phyloP scores from a whole-genome alignment of 2,113 vertebrate species.

The Charadrius vociferus region DNA sequence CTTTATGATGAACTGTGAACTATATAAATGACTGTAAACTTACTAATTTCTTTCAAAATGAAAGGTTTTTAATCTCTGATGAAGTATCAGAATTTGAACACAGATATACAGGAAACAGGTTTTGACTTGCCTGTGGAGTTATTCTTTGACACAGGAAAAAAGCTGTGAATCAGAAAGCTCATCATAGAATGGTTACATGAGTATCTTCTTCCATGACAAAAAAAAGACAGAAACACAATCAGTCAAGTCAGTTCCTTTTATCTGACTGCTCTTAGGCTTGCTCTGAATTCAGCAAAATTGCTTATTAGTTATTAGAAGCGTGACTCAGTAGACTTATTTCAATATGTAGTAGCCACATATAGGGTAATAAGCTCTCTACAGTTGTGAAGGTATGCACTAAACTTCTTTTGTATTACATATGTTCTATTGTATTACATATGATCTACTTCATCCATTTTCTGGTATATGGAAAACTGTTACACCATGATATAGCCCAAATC shows the following conservation, averaged over 20 bases:
- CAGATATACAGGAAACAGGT: neutral
- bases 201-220: neutral
- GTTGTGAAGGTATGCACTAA: neutral
- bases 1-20: neutral
- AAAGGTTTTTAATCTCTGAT: neutral
- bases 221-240: neutral
- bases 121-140: neutral
- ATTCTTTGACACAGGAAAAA: neutral
- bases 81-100: neutral
- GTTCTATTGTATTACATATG: too few relatives aligned
- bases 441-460: neutral
- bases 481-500: neutral
- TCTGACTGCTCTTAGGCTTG: neutral
- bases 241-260: neutral
- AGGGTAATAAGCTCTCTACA: neutral
- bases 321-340: neutral
- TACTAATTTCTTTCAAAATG: neutral
- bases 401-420: too few relatives aligned
- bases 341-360: neutral
- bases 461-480: neutral
- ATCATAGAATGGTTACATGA: neutral
- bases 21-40: neutral
- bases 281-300: neutral
- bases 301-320: neutral
- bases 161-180: neutral